Evolutionary conservation across 2,888 invertebrate species (phyloP).

Genomic region (Thera obeliscata): DNA sequence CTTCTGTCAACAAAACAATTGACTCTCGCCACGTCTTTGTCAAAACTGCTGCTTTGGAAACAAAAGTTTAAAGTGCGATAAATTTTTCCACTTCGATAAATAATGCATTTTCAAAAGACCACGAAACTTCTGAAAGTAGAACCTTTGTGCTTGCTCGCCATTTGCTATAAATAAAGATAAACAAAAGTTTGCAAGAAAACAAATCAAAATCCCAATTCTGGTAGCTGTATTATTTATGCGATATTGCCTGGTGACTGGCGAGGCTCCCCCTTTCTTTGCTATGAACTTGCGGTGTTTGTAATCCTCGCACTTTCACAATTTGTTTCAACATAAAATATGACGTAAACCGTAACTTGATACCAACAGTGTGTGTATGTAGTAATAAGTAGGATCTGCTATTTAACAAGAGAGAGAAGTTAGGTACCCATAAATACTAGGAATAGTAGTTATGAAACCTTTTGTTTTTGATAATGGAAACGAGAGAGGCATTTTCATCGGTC

Average conservation of each 20-base stretch:
- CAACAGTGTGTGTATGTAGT: neutral
- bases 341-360: slow-evolving; percentile 34
- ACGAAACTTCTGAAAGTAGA: slow-evolving; percentile 44
- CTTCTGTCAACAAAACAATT: no score
- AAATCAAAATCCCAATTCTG: slow-evolving; percentile 83
- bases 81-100: slow-evolving; percentile 63
- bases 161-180: slow-evolving; percentile 66
- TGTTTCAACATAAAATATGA: slow-evolving; percentile 57
- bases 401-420: slow-evolving; percentile 11
- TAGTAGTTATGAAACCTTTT: slow-evolving; percentile 34
- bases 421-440: slow-evolving; percentile 1
- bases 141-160: slow-evolving; percentile 63
- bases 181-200: slow-evolving; percentile 82
- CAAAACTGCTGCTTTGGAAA: neutral
- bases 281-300: slow-evolving; percentile 68
- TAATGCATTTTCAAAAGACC: slow-evolving; percentile 48
- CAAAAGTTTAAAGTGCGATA: slow-evolving; percentile 31
- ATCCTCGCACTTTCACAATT: slow-evolving; percentile 69
- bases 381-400: neutral
- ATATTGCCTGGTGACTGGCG: slow-evolving; percentile 76
- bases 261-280: slow-evolving; percentile 75
- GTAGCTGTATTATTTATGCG: slow-evolving; percentile 82
- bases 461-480: slow-evolving; percentile 54
- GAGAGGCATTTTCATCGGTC: slow-evolving; percentile 54
- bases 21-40: neutral